Conservation (phyloP, 2,113 vertebrate genomes). For the Tiliqua scincoides region DNA sequence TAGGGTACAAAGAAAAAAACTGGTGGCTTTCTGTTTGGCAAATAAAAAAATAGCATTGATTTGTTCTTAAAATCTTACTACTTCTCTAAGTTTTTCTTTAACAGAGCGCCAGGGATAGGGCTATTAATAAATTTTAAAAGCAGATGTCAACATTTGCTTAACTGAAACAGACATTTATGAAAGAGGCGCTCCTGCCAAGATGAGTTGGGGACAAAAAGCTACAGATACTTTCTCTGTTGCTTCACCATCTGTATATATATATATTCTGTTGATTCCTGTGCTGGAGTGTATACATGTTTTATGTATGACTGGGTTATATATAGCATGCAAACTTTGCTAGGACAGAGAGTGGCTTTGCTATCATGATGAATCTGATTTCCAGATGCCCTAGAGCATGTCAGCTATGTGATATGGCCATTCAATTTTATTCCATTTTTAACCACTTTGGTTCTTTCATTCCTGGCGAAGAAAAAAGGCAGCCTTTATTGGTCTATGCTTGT, state of each 20-base stretch:
- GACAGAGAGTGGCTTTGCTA: background rate
- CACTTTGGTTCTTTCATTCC: background rate
- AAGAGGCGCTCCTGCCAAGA: background rate
- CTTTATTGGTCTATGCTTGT: background rate
- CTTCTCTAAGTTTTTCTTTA: background rate
- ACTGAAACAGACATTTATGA: background rate
- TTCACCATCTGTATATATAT: constrained; percentile 10
- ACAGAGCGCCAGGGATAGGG: background rate
- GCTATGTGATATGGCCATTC: background rate
- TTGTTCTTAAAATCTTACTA: background rate
- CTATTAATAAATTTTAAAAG: background rate
- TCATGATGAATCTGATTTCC: constrained; percentile 13
- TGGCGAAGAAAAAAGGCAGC: background rate
- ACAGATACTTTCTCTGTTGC: background rate
- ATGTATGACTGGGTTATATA: constrained; percentile 25
- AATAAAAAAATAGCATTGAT: background rate
- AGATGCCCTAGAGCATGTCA: fast-evolving
- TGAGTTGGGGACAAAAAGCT: constrained; percentile 3
- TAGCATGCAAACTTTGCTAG: background rate
- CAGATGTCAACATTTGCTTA: fast-evolving
- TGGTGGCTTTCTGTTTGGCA: background rate
- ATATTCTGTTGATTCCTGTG: constrained; percentile 10
- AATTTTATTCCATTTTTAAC: background rate
- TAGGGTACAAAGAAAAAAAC: background rate
- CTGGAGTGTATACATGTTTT: constrained; percentile 20